Evolutionary conservation across 2,888 invertebrate species (phyloP).

Genomic region (Agrotis clavis): DNA sequence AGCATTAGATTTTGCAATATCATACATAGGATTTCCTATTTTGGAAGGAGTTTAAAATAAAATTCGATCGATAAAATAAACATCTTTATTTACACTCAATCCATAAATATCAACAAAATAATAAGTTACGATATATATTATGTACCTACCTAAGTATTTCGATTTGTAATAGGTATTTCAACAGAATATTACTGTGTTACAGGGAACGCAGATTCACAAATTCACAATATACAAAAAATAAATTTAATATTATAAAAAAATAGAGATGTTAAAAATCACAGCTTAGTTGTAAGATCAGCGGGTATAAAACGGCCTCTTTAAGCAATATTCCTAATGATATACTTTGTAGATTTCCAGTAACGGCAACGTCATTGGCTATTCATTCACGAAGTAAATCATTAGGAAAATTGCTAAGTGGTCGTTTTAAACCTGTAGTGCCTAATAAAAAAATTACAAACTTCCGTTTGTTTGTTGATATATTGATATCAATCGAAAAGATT

Average conservation of each 20-base stretch:
- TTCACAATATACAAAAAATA: constrained; percentile 38
- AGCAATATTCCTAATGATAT: too few relatives aligned
- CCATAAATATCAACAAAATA: constrained; percentile 9
- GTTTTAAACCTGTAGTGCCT: too few relatives aligned
- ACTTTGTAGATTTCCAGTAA: too few relatives aligned
- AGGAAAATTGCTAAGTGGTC: too few relatives aligned
- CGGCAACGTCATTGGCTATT: too few relatives aligned
- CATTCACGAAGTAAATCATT: too few relatives aligned
- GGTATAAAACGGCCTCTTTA: too few relatives aligned
- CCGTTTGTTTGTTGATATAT: too few relatives aligned
- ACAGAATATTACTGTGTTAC: not conserved
- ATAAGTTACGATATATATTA: not conserved
- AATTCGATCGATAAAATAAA: constrained; percentile 9
- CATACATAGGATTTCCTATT: too few relatives aligned
- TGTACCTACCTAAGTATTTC: not conserved
- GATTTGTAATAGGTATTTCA: not conserved
- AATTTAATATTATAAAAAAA: not conserved
- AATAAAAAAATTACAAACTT: too few relatives aligned
- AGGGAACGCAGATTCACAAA: constrained; percentile 32
- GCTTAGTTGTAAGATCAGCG: not conserved
- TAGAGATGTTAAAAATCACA: not conserved
- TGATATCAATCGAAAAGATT: too few relatives aligned
- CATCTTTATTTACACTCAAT: constrained; percentile 24
- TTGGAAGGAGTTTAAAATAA: constrained; percentile 3
- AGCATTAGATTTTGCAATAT: too few relatives aligned